Evolutionary conservation across 2,888 invertebrate genomes (phyloP), one percentile per base, ranked within the genome.

Genomic region (Chaetoderma sp.): DNA sequence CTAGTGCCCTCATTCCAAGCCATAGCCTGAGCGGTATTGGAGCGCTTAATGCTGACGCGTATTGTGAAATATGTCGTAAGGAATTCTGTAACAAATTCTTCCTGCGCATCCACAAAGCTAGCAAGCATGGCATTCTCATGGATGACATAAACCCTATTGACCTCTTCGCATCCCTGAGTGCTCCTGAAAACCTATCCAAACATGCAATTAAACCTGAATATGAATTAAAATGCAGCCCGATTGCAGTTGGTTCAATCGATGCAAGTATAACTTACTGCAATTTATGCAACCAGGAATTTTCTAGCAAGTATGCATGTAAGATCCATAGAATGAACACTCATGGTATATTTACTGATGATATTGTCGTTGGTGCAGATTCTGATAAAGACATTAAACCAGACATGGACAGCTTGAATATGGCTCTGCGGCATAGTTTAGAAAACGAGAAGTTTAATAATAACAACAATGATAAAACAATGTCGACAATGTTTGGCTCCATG

Each of bases 51-150:
- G 81, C 93, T 1, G 94, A 95, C 81, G 94, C 94, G n/a, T 95
- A 94, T 86, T 96, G 96, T 86, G 94, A 95, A 86, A 91, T 95
- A 65, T 96, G 96, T 86, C 93, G 94, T 87, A 83, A 86, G 69
- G 84, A 86, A 67, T 83, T 86, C 72, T 82, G 84, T 71, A 84
- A 85, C 73, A 77, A 79, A 60, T 82, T 85, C 72, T 83, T 85
- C 75, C 74, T 86, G 60, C 82, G 82, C 63, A 77, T 85, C 50
- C 86, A 85, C 77, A 83, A 79, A 69, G 81, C 83, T 36, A 86
- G 84, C 73, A 86, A 85, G 67, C 86, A 86, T 70, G 82, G 82
- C 32, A 78, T 85, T 8, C 75, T 70, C 58, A 70, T 68, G 59
- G 77, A 78, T 55, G 72, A 69, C 63, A 65, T 42, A 61, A 63